Evolutionary conservation across 2,113 vertebrate genomes (phyloP), one percentile per base, ranked within the genome.

Genomic region (Pangasianodon gigas): DNA sequence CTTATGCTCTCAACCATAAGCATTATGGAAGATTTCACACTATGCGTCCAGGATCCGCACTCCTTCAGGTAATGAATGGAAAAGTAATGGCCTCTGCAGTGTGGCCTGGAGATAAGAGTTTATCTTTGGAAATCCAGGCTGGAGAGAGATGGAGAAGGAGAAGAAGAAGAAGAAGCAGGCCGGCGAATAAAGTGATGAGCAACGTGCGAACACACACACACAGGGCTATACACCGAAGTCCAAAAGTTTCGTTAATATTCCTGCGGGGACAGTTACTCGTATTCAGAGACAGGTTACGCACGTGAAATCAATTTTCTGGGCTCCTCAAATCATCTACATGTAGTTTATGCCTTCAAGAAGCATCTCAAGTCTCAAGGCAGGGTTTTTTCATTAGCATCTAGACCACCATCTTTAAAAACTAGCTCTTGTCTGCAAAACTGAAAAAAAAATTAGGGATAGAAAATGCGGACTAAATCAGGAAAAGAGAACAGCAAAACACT

Each of bases 101-200:
- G 84, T 87, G 32, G 51, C 75, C 89, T 69, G n/a, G 60, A 87
- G 85, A 90, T 90, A 87, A 87, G 84, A 44, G 89, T 82, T 90
- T 90, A 90, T 90, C 84, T 90, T 69, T 67, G 52, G 52, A 56
- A 89, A 84, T 80, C 26, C 58, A n/a, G 74, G 54, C 56, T 24
- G 54, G 48, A 80, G 83, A 71, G 58, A 69, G 60, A 56, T 5
- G 74, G 21, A 52, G 75, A 56, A 51, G 21, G 14, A 90, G 41
- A 37, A 62, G 77, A 75, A 51, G 21, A 24, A 90, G 41, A 37
- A 62, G 77, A 75, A 58, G 46, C 86, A 81, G 87, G 52, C 48
- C 18, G 74, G 79, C 46, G 58, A 75, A 58, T 65, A 91, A 13
- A 83, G 51, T 75, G 83, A 77, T 8, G 21, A 41, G 1, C 44